A percentile compares a stretch with the other conserved stretches of the same genome.
Evolutionary conservation across 1,140 invertebrate genomes (phyloP).

Genomic region (Orussus abietinus): DNA sequence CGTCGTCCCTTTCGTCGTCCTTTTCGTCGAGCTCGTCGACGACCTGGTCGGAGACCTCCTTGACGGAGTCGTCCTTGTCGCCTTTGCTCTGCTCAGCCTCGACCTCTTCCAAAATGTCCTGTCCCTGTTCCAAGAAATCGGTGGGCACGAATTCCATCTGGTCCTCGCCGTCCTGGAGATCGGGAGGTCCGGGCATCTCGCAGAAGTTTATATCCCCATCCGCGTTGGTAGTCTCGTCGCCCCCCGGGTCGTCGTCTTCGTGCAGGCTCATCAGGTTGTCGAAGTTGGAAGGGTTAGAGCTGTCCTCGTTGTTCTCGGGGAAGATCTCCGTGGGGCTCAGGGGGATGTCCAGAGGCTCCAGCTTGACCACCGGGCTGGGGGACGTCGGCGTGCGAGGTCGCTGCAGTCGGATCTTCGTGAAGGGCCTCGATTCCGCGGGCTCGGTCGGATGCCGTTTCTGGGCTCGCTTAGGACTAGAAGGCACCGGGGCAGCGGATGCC

Average conservation of each 20-base stretch:
- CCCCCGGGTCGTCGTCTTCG: slow-evolving; percentile 44
- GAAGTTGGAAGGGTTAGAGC: slow-evolving; percentile 14
- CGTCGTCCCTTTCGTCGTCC: slow-evolving; percentile 24
- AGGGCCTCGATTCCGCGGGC: slow-evolving; percentile 25
- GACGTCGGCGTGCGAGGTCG: slow-evolving; percentile 31
- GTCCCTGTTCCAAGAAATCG: slow-evolving; percentile 50
- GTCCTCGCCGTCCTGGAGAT: slow-evolving; percentile 43
- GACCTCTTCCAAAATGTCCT: slow-evolving; percentile 45
- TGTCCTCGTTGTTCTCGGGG: slow-evolving; percentile 32
- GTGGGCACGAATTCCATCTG: slow-evolving; percentile 52
- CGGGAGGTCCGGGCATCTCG: slow-evolving; percentile 31
- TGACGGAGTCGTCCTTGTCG: slow-evolving; percentile 21
- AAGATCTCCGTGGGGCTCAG: slow-evolving; percentile 45
- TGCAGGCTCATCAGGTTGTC: slow-evolving; percentile 33
- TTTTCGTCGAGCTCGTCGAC: slow-evolving; percentile 21
- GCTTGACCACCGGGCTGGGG: slow-evolving; percentile 34
- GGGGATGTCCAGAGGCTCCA: slow-evolving; percentile 46
- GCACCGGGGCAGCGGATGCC: slow-evolving; percentile 19
- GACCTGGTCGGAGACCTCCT: slow-evolving; percentile 8
- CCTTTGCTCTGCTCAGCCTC: slow-evolving; percentile 34
- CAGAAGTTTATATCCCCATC: slow-evolving; percentile 33
- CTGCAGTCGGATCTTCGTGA: slow-evolving; percentile 47
- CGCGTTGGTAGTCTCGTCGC: slow-evolving; percentile 25
- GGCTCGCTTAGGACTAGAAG: slow-evolving; percentile 41
- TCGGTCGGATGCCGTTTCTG: slow-evolving; percentile 41